phyloP scores from a whole-genome alignment of 2,113 vertebrate genomes.

The Esox niger region DNA sequence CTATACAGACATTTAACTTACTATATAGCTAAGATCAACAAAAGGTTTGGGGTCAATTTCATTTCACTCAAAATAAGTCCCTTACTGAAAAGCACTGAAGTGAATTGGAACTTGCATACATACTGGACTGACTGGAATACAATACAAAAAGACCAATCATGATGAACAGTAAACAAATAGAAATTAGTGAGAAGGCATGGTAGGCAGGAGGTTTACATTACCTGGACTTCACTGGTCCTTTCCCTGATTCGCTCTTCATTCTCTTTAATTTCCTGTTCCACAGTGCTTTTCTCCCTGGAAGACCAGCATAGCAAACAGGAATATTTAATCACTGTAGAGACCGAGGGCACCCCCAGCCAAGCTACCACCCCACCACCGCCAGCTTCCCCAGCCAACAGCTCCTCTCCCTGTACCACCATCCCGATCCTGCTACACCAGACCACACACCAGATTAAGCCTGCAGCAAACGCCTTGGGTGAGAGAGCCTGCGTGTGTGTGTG shows the following conservation, averaged over 20 bases:
- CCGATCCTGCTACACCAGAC: slow-evolving; percentile 15
- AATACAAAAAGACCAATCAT: background rate
- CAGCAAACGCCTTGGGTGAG: slow-evolving; percentile 3
- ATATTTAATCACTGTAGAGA: slow-evolving; percentile 86
- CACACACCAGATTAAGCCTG: slow-evolving; percentile 13
- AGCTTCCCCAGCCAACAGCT: slow-evolving; percentile 53
- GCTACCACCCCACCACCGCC: slow-evolving; percentile 34
- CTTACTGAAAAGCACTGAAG: too few species aligned
- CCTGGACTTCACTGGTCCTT: slow-evolving; percentile 90
- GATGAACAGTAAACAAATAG: background rate
- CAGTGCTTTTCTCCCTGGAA: slow-evolving; percentile 94
- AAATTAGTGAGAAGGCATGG: background rate
- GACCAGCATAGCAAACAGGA: slow-evolving; percentile 91
- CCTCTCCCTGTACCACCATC: slow-evolving; percentile 83
- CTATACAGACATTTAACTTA: too few species aligned
- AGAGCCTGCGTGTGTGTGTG: slow-evolving; percentile 25
- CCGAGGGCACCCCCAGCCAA: slow-evolving; percentile 72
- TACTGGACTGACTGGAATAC: too few species aligned
- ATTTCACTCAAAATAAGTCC: too few species aligned
- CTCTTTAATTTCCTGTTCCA: slow-evolving; percentile 95
- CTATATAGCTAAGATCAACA: too few species aligned
- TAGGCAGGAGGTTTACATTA: slow-evolving; percentile 53
- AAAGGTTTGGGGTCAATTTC: too few species aligned
- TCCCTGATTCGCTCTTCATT: slow-evolving; percentile 91
- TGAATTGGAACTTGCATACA: too few species aligned